A percentile compares a stretch with the other conserved stretches of the same genome.
These are phyloP conservation scores for Pangasius sanitwongsei DNA, from an alignment of 2,797 vertebrate genomes.

Conservation along the genomic window DNA sequence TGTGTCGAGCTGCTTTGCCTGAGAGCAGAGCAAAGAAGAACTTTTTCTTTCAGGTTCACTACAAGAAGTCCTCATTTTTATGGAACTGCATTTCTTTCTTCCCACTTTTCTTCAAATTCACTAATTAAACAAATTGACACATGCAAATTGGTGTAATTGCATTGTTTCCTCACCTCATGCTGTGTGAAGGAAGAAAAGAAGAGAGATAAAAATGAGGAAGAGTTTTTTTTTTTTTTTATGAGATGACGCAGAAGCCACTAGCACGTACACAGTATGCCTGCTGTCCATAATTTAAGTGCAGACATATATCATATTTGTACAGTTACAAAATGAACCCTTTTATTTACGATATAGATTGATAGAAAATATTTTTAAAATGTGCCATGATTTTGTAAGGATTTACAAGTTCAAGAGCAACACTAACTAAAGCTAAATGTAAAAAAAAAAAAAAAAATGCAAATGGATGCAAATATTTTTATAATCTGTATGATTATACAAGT, in stretches of 20 bases:
- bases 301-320: neutral
- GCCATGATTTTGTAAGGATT: neutral
- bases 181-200: conserved; percentile 58
- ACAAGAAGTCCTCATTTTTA: conserved; percentile 34
- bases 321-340: neutral
- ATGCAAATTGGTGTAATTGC: conserved; percentile 68
- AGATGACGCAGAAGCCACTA: neutral
- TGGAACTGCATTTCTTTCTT: conserved; percentile 34
- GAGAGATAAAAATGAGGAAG: conserved; percentile 36
- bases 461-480: no score
- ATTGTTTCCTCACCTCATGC: conserved; percentile 64
- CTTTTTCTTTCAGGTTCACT: conserved; percentile 62
- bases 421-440: neutral
- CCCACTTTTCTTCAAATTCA: conserved; percentile 45
- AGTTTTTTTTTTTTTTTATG: neutral
- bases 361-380: neutral
- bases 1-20: conserved; percentile 52
- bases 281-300: neutral
- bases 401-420: neutral
- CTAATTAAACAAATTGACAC: conserved; percentile 71
- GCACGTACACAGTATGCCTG: neutral
- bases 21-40: conserved; percentile 53
- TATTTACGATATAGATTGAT: neutral
- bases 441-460: neutral
- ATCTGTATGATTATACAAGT: neutral